Conservation (phyloP, 2,888 invertebrate genomes). For the Caenorhabditis becei region DNA sequence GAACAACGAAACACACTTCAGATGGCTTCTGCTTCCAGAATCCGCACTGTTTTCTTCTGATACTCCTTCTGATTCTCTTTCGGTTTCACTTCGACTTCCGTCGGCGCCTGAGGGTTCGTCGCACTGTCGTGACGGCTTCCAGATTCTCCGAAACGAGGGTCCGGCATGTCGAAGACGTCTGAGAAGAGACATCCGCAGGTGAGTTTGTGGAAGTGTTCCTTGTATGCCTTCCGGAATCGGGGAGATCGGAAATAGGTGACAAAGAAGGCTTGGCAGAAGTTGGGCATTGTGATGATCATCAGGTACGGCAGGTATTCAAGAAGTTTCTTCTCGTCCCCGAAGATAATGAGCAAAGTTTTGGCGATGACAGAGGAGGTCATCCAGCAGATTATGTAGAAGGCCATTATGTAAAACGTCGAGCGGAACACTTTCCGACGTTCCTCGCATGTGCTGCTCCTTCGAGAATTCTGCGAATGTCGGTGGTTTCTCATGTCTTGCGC, state of each 20-base stretch:
- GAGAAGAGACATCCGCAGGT: conserved; percentile 31
- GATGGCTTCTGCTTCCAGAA: conserved; percentile 27
- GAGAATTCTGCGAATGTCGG: conserved; percentile 24
- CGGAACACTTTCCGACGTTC: conserved; percentile 45
- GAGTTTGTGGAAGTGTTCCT: conserved; percentile 49
- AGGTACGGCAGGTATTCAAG: conserved; percentile 36
- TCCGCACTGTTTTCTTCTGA: conserved; percentile 38
- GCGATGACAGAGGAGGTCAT: conserved; percentile 36
- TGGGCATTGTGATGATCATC: conserved; percentile 51
- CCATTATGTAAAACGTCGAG: conserved; percentile 51
- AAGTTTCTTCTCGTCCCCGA: conserved; percentile 38
- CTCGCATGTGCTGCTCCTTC: conserved; percentile 37
- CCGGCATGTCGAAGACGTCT: conserved; percentile 29
- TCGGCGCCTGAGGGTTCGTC: conserved; percentile 24
- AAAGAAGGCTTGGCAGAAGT: conserved; percentile 50
- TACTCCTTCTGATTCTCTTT: conserved; percentile 21
- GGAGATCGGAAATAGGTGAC: conserved; percentile 49
- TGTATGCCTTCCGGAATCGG: conserved; percentile 49
- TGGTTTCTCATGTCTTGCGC: conserved; percentile 47
- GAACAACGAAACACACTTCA: neutral
- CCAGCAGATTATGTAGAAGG: conserved; percentile 50
- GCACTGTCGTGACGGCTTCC: conserved; percentile 46
- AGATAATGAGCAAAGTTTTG: conserved; percentile 16
- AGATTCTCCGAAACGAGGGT: conserved; percentile 28
- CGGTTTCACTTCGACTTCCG: conserved; percentile 16